These are phyloP conservation scores for Alces alces DNA, from an alignment of 2,113 vertebrate species.

Conservation along the genomic window DNA sequence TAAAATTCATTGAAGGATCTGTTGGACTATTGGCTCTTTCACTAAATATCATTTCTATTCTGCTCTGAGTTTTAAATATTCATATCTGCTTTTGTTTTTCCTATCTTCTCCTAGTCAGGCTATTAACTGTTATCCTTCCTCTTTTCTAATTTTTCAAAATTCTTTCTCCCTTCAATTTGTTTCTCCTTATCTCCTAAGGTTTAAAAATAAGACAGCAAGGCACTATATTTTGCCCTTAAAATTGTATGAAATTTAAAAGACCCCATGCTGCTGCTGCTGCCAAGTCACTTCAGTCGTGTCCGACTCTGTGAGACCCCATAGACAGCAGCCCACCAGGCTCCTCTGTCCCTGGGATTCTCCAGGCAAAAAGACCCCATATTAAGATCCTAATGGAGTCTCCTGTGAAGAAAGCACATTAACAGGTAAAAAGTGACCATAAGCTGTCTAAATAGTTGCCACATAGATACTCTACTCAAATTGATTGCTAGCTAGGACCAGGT, in stretches of 20 bases:
- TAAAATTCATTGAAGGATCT: neutral
- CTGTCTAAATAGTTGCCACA: constrained; percentile 5
- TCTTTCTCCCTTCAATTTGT: neutral
- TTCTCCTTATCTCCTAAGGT: neutral
- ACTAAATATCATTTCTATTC: neutral
- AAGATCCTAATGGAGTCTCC: neutral
- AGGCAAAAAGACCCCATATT: neutral
- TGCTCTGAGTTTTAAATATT: neutral
- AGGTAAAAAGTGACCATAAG: neutral
- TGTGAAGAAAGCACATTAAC: neutral
- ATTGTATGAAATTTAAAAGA: neutral
- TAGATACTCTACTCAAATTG: neutral
- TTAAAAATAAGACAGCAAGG: neutral
- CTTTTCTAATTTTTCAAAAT: neutral
- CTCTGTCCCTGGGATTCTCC: neutral
- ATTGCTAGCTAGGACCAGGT: neutral
- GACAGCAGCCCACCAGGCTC: neutral
- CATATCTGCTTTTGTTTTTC: neutral
- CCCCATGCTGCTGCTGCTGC: neutral
- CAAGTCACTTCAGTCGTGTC: accelerated
- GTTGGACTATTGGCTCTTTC: neutral
- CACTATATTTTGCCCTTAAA: neutral
- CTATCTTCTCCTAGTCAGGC: neutral
- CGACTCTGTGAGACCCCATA: neutral
- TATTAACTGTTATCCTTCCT: neutral